Evolutionary conservation across 2,888 invertebrate species (phyloP), one percentile per base, ranked within the genome.

Genomic region (Drosophila paramelanica): DNA sequence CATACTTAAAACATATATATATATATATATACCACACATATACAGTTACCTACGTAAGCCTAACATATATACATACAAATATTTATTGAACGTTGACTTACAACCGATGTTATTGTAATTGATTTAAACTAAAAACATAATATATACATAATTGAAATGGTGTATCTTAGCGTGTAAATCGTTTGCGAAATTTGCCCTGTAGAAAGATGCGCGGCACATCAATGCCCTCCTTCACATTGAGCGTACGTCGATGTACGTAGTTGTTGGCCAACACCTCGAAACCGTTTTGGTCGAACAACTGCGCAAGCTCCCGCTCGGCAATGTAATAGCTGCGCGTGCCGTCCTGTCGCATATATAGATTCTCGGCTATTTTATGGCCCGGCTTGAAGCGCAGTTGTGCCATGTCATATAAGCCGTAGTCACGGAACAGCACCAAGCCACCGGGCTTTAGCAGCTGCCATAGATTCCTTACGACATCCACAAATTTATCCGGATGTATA

Each of bases 331-430:
- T 95, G 78, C 98, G 95, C 0, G 99, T 99, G 1, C 98, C 98
- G 94, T 99, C 99, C 92, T 99, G 99, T 17, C 99, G 93, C 94
- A 98, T 96, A 91, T 99, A 99, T 82, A 98, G 96, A 91, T 98
- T 97, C 3, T 99, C 98, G 0, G 95, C 92, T 52, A 99, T 96
- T 92, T 99, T 98, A 90, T 97, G 96, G 0, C 98, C 98, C 0
- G 97, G 95, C 71, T 97, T 96, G 91, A 99, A 99, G 38, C 99
- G 94, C 52, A 99, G 90, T 93, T 99, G 98, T 0, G 99, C 97
- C 96, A 99, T 97, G 91, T 99, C 99, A 89, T 98, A 96, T 0
- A 97, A 93, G 0, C 98, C 99, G 92, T 99, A 99, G 92, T 99
- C 99, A 69, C 99, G 93, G 78, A 99, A 96, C 17, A 99, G 92